Evolutionary conservation across 2,888 invertebrate species (phyloP), one percentile per base, ranked within the genome.

Genomic region (Graphium colonna): DNA sequence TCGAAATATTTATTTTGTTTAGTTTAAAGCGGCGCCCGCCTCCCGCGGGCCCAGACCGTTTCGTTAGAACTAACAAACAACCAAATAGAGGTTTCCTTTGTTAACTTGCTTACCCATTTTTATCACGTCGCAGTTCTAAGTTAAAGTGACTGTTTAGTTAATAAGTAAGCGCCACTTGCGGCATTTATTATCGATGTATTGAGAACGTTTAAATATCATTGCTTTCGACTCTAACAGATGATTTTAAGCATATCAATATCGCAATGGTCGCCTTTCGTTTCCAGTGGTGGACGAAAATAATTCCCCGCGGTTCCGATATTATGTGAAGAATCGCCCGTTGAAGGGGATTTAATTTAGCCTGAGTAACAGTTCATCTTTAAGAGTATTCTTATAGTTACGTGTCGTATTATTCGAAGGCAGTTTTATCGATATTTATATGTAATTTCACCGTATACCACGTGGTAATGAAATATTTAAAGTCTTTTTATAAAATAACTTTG

Each of bases 91-190:
- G 45, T 44, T 18, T 8, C 40, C 50, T 55, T 52, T 57, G 4
- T 9, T n/a, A 9, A 3, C 3, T 5, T 2, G 33, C 3, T 33
- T 4, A 9, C 36, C 12, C 31, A 3, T 54, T 61, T 61, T 56
- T 58, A 65, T 64, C 65, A 63, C 67, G 61, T 64, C 62, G 71
- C 74, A 71, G 72, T 75, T 74, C 71, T 66, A 70, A 68, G 71
- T 63, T 67, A 62, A 71, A 65, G 67, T 73, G 80, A 76, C 78
- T 77, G 78, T 79, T 80, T 80, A 79, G 76, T 75, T 78, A 58
- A 12, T 75, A 72, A 68, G 69, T 69, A 68, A 12, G 60, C 54
- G 58, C 62, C 53, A 68, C 65, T 63, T 62, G 64, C 62, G 69
- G 67, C 73, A 69, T 71, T 70, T 75, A 72, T 70, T 75, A 68